Conservation (phyloP, 2,113 vertebrate genomes). For the Neopipo cinnamomea region DNA sequence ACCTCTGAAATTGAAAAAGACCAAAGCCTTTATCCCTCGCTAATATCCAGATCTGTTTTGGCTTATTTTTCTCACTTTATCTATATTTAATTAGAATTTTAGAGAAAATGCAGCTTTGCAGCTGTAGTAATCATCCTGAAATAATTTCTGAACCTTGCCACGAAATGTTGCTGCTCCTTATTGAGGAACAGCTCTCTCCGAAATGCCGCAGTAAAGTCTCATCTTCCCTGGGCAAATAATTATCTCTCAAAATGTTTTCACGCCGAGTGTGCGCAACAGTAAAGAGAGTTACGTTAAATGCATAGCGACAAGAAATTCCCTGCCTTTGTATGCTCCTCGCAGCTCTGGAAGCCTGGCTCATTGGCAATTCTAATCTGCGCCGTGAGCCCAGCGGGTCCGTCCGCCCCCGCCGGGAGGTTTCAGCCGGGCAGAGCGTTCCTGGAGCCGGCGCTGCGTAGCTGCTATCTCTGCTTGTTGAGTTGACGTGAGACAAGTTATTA, state of each 20-base stretch:
- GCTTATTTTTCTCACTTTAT: neutral
- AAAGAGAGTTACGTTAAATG: neutral
- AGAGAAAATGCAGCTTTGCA: neutral
- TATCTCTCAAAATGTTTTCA: neutral
- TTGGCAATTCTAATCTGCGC: neutral
- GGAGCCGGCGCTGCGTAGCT: conserved; percentile 6
- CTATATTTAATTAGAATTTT: neutral
- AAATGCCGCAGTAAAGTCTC: neutral
- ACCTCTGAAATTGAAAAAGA: neutral
- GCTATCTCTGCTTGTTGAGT: conserved; percentile 29
- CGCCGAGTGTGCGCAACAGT: rapidly evolving
- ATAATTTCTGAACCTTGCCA: neutral
- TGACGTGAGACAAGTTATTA: conserved; percentile 69
- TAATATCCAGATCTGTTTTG: neutral
- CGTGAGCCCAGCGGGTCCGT: conserved; percentile 10
- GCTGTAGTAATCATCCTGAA: neutral
- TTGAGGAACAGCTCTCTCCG: neutral
- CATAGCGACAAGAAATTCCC: neutral
- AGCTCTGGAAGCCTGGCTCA: neutral
- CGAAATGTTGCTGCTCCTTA: neutral
- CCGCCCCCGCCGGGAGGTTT: neutral
- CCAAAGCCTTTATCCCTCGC: neutral
- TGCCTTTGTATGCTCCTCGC: neutral
- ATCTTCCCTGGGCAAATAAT: neutral
- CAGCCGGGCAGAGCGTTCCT: neutral